Conservation (phyloP, 64 coral and sea anemone species). For the Stichodactyla helianthus region DNA sequence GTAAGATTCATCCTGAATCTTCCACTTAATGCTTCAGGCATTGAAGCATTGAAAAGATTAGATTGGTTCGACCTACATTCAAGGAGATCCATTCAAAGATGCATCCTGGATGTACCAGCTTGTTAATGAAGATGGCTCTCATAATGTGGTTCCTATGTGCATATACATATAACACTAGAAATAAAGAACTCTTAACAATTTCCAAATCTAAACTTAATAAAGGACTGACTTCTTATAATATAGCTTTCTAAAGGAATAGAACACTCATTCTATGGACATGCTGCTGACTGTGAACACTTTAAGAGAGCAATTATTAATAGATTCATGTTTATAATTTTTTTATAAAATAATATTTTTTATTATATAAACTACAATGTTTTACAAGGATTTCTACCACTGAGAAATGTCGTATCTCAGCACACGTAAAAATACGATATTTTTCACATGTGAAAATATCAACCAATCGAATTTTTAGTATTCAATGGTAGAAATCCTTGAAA, state of each 20-base stretch:
- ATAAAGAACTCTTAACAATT: neutral
- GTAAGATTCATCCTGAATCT: neutral
- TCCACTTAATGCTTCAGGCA: conserved; percentile 13
- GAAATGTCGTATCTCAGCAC: too few relatives aligned
- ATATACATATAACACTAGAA: neutral
- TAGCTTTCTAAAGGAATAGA: neutral
- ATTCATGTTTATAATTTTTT: neutral
- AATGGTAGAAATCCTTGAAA: too few relatives aligned
- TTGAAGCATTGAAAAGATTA: conserved; percentile 20
- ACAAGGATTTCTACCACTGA: too few relatives aligned
- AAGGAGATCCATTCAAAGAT: conserved; percentile 24
- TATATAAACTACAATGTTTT: too few relatives aligned
- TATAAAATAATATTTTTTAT: neutral
- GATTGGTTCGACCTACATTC: conserved; percentile 3
- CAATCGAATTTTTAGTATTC: too few relatives aligned
- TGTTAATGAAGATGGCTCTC: neutral
- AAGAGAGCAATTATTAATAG: neutral
- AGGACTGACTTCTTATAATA: neutral
- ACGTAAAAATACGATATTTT: too few relatives aligned
- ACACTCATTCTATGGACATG: neutral
- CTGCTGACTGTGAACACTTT: neutral
- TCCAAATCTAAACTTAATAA: neutral
- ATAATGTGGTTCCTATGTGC: neutral
- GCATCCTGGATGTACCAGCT: neutral
- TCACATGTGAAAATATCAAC: too few relatives aligned